Percentiles rank a stretch among this genome's conserved stretches.
phyloP scores from a whole-genome alignment of 2,797 vertebrate genomes.

The Muscicapa striata region DNA sequence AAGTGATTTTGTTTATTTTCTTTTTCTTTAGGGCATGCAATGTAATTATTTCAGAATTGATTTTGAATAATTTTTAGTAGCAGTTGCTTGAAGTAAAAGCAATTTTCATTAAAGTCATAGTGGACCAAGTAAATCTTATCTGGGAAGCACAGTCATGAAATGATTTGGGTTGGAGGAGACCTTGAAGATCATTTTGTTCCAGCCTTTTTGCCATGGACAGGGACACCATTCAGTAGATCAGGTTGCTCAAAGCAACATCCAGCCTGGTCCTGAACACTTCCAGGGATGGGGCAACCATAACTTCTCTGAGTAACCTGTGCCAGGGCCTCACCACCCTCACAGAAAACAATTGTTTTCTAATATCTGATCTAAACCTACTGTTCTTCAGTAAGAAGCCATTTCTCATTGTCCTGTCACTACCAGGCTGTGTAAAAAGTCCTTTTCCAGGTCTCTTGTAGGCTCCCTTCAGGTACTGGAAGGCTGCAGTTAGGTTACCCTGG shows the following conservation, averaged over 20 bases:
- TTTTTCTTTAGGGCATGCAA: not conserved
- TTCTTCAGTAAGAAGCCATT: too few relatives aligned
- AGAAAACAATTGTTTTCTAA: too few relatives aligned
- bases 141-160: not conserved
- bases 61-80: not conserved
- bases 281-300: not conserved
- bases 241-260: not conserved
- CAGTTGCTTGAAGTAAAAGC: not conserved
- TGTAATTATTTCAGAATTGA: not conserved
- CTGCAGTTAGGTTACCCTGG: accelerated
- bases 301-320: not conserved
- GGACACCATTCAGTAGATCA: not conserved
- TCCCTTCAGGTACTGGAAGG: not conserved
- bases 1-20: constrained; percentile 64
- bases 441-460: not conserved
- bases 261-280: accelerated
- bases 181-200: not conserved
- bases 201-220: accelerated
- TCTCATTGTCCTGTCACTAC: too few relatives aligned
- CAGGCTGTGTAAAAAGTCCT: not conserved
- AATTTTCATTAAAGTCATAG: not conserved
- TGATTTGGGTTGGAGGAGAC: not conserved
- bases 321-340: too few relatives aligned
- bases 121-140: not conserved
- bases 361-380: too few relatives aligned